Evolutionary conservation across 1,140 invertebrate genomes (phyloP).

Genomic region (Zaprionus vittiger): DNA sequence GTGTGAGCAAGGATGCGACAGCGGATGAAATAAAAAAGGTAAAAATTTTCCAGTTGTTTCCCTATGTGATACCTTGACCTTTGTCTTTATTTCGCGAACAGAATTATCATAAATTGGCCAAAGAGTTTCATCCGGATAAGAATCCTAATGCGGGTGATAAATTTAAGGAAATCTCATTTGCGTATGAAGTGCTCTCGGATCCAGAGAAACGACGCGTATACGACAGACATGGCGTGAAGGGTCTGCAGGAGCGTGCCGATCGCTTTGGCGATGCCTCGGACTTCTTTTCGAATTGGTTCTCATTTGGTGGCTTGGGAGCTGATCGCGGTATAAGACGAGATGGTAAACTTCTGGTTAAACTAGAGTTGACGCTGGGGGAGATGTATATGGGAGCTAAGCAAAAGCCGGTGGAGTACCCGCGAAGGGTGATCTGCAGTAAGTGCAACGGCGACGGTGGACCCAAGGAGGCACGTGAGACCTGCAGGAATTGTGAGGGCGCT

Average conservation of each 20-base stretch:
- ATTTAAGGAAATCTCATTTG: slow-evolving; percentile 95
- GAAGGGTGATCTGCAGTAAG: slow-evolving; percentile 91
- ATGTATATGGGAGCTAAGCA: slow-evolving; percentile 94
- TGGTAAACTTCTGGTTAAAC: slow-evolving; percentile 64
- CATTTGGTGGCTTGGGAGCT: slow-evolving; percentile 80
- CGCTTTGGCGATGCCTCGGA: slow-evolving; percentile 86
- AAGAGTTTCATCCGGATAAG: slow-evolving; percentile 95
- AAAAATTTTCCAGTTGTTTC: slow-evolving; percentile 49
- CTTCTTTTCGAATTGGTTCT: slow-evolving; percentile 87
- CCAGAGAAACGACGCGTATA: slow-evolving; percentile 89
- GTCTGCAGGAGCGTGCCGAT: slow-evolving; percentile 90
- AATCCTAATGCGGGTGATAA: slow-evolving; percentile 92
- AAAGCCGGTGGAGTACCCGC: slow-evolving; percentile 92
- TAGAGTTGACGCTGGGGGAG: slow-evolving; percentile 94
- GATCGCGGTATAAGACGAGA: slow-evolving; percentile 42
- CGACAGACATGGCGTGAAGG: slow-evolving; percentile 92
- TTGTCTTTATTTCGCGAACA: slow-evolving; percentile 79
- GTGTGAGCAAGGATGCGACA: slow-evolving; percentile 90
- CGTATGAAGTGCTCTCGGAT: slow-evolving; percentile 93
- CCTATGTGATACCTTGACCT: slow-evolving; percentile 8
- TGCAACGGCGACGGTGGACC: slow-evolving; percentile 95
- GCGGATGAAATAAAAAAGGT: slow-evolving; percentile 95
- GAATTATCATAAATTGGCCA: slow-evolving; percentile 93
- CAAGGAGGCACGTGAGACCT: slow-evolving; percentile 84
- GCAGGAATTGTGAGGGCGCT: slow-evolving; percentile 59